phyloP scores from a whole-genome alignment of 2,797 vertebrate genomes.

The Anisognathus igniventris region DNA sequence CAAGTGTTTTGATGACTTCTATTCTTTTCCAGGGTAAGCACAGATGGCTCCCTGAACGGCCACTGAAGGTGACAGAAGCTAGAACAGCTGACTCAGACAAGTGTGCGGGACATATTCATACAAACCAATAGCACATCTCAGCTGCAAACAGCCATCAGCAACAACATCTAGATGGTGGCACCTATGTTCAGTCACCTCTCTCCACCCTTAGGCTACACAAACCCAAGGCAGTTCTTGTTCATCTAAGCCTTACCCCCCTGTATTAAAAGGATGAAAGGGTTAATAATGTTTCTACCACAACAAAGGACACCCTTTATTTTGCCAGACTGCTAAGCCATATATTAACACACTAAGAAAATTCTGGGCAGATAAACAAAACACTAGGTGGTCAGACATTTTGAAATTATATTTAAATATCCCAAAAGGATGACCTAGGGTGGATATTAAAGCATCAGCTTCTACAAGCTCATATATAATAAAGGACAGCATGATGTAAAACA shows the following conservation, averaged over 20 bases:
- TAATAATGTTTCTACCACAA: not conserved
- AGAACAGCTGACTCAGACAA: not conserved
- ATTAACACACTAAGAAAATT: not conserved
- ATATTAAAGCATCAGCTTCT: not conserved
- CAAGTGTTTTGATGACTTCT: not conserved
- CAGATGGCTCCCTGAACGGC: not conserved
- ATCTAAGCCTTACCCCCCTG: not conserved
- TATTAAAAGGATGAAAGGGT: not conserved
- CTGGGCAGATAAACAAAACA: not conserved
- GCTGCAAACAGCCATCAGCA: not conserved
- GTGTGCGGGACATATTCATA: not conserved
- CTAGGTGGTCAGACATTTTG: not conserved
- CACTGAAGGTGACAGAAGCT: not conserved
- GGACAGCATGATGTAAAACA: not conserved
- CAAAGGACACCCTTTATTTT: not conserved
- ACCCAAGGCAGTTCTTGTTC: not conserved
- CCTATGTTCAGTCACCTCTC: not conserved
- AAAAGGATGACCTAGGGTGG: not conserved
- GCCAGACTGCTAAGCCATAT: not conserved
- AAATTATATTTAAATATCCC: not conserved
- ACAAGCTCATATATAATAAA: not conserved
- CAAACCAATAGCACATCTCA: not conserved
- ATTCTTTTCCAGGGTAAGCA: not conserved
- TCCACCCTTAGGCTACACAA: not conserved
- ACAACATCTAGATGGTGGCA: not conserved